Base-by-base conservation (phyloP, 2,797 vertebrate species). In the Echiichthys vipera region DNA sequence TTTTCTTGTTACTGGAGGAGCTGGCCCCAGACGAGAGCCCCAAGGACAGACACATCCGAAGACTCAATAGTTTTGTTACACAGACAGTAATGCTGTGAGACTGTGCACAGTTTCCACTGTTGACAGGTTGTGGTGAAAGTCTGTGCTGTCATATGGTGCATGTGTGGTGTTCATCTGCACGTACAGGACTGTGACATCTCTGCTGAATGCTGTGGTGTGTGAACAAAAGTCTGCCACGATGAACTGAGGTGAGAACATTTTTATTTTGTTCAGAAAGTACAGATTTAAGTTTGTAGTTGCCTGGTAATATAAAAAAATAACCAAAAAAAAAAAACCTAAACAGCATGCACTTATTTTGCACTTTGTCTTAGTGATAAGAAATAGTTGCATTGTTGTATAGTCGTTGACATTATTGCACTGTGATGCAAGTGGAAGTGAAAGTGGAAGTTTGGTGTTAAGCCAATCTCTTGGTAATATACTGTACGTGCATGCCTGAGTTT, bases 241-340 rank as follows among this genome's bases (percentile, higher is more conserved):
- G 63, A 77, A 78, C 24, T 50, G 36, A 91, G 90, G 90, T 94
- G 56, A 92, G 90, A 78, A 40, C 6, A 42, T 20, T 71, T 83
- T 73, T 5, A 34, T 30, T 45, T 55, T 69, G 8, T 12, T 10
- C 11, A 13, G 34, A 45, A 53, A 51, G 8, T 46, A 12, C 18
- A 50, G 12, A 7, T 40, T 34, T 8, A 40, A 42, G 5, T 39
- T 46, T 65, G 12, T 14, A 7, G 17, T 70, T 69, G 0, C 5
- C 4, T 53, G 10, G 2, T 37, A 37, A 74, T 14, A 30, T 20
- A 25, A 1, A 49, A 22, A 77, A 34, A 17, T 24, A 17, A 20
- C 20, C 4, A 32, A 5, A 13, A 1, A 49, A 22, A 77, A 34
- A 17, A n/a, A 17, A 20, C 20, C 4, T 25, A 5, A 13, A 67